Evolutionary conservation across 1,140 invertebrate species (phyloP).

Genomic region (Phenacoccus solenopsis): DNA sequence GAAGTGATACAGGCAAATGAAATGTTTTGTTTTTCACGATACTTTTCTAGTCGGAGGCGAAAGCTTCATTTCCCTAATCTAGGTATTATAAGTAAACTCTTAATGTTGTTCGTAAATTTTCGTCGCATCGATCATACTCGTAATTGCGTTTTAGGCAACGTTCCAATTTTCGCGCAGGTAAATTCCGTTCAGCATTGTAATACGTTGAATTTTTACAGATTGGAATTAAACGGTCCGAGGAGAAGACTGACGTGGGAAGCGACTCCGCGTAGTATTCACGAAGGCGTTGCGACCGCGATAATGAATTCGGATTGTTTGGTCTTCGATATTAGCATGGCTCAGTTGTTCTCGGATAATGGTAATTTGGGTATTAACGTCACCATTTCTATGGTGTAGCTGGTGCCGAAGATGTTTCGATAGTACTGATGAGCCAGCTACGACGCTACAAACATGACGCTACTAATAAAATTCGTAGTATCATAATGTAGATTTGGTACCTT

Average conservation of each 20-base stretch:
- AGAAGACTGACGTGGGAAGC: constrained; percentile 96
- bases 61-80: no score
- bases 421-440: background rate
- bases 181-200: no score
- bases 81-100: no score
- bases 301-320: constrained; percentile 96
- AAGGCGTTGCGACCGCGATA: constrained; percentile 97
- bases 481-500: background rate
- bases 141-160: no score
- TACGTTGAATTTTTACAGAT: constrained; percentile 43
- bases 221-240: constrained; percentile 91
- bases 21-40: no score
- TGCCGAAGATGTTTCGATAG: background rate
- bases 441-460: no score
- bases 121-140: no score
- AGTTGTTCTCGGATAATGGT: constrained; percentile 97
- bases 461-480: background rate
- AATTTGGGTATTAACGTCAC: constrained; percentile 99
- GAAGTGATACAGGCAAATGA: no score
- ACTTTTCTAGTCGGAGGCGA: no score
- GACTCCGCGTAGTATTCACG: constrained; percentile 94
- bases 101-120: background rate
- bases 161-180: no score
- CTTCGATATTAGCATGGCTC: constrained; percentile 95
- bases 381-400: constrained; percentile 48